Percentiles rank a stretch among this genome's conserved stretches.
Conservation (phyloP, 2,888 invertebrate genomes). For the Ornithoptera priamus region DNA sequence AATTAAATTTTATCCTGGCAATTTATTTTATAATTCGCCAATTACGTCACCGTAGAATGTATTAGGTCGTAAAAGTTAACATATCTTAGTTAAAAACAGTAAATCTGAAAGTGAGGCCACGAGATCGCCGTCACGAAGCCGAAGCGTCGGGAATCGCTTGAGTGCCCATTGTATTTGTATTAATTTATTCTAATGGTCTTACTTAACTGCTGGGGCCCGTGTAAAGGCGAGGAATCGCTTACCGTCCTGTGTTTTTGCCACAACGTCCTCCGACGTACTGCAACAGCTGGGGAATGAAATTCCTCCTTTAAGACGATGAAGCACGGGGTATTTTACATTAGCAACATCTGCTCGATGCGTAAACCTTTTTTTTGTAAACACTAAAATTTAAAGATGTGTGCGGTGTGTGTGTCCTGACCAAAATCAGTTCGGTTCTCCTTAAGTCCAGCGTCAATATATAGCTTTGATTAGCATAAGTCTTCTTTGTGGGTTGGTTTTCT, state of each 20-base stretch:
- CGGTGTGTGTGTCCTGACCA: constrained; percentile 1
- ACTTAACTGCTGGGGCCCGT: constrained; percentile 18
- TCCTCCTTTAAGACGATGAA: neutral
- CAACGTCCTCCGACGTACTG: neutral
- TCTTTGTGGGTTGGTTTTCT: constrained; percentile 1
- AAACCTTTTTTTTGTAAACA: neutral
- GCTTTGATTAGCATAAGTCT: constrained; percentile 2
- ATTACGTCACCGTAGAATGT: constrained; percentile 7
- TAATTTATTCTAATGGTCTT: constrained; percentile 22
- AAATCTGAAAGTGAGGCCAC: constrained; percentile 7
- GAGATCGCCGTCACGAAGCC: constrained; percentile 1
- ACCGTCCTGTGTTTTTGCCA: neutral
- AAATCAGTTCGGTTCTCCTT: neutral
- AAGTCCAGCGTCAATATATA: neutral
- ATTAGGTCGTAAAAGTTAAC: neutral
- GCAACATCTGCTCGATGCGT: neutral
- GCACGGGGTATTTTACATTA: neutral
- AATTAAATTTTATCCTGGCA: neutral
- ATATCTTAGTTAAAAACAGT: constrained; percentile 8
- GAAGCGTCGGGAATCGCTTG: constrained; percentile 2
- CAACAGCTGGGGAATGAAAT: neutral
- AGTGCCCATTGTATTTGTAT: constrained; percentile 15
- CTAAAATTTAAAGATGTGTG: neutral
- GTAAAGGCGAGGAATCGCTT: constrained; percentile 7
- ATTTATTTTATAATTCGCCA: constrained; percentile 6